Percentiles rank a stretch among this genome's conserved stretches.
phyloP scores from a whole-genome alignment of 2,888 invertebrate genomes.

The Agrilus mali region DNA sequence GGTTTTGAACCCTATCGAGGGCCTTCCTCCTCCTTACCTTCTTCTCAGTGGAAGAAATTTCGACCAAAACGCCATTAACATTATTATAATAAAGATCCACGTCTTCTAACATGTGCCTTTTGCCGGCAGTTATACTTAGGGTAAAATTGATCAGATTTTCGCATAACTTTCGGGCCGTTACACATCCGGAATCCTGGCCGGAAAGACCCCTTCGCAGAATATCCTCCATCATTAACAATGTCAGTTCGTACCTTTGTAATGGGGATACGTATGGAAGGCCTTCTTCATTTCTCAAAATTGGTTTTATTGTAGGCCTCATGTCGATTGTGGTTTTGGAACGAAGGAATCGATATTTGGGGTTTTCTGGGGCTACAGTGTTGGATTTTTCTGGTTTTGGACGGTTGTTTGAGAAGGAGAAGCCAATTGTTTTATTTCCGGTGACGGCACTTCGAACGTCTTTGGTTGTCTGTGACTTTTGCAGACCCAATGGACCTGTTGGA shows the following conservation, averaged over 20 bases:
- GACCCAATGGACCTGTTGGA: neutral
- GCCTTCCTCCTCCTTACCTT: constrained; percentile 54
- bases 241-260: constrained; percentile 61
- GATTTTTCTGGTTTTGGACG: constrained; percentile 1
- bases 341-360: constrained; percentile 23
- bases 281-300: constrained; percentile 36
- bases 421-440: constrained; percentile 3
- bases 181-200: constrained; percentile 44
- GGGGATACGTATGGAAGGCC: constrained; percentile 59
- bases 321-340: constrained; percentile 33
- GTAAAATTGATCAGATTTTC: constrained; percentile 67
- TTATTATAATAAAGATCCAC: constrained; percentile 58
- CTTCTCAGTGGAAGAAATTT: constrained; percentile 50
- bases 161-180: constrained; percentile 52
- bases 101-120: constrained; percentile 71
- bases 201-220: constrained; percentile 45
- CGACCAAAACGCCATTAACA: constrained; percentile 41
- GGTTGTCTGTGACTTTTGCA: constrained; percentile 2
- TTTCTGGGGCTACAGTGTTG: constrained; percentile 1
- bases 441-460: constrained; percentile 1
- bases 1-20: constrained; percentile 53
- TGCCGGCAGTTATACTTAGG: constrained; percentile 65
- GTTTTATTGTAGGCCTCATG: constrained; percentile 18
- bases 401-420: neutral
- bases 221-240: constrained; percentile 62